phyloP scores from a whole-genome alignment of 2,797 vertebrate species.

The Anguilla obscura region DNA sequence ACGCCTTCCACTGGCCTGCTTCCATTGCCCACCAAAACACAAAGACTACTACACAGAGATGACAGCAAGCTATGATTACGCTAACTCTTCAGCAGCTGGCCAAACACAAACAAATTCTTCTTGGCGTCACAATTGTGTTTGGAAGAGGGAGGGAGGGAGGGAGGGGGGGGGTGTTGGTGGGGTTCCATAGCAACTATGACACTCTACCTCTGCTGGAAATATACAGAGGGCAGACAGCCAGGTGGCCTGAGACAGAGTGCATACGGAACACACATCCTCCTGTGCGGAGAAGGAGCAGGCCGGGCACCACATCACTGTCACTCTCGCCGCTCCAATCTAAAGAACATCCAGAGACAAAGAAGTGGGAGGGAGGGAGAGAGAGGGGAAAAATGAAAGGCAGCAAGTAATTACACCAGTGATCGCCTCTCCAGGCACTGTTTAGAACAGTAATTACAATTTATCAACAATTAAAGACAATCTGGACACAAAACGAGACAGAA shows the following conservation, averaged over 20 bases:
- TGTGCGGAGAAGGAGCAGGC: background rate
- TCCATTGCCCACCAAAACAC: constrained; percentile 37
- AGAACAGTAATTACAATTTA: constrained; percentile 60
- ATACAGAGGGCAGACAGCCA: constrained; percentile 33
- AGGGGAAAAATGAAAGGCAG: constrained; percentile 36
- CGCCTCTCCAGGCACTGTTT: constrained; percentile 38
- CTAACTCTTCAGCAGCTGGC: constrained; percentile 60
- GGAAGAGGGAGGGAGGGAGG: background rate
- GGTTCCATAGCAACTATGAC: constrained; percentile 38
- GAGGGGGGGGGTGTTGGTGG: background rate
- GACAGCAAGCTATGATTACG: constrained; percentile 53
- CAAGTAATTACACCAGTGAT: constrained; percentile 50
- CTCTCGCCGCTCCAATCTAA: constrained; percentile 22
- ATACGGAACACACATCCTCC: constrained; percentile 24
- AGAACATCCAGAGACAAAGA: constrained; percentile 15
- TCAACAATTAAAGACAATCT: constrained; percentile 50
- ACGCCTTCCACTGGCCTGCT: constrained; percentile 32
- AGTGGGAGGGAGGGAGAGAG: constrained; percentile 18
- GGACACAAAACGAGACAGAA: constrained; percentile 43
- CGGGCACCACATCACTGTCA: constrained; percentile 11
- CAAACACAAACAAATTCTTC: constrained; percentile 55
- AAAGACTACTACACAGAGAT: constrained; percentile 49
- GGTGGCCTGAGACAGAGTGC: constrained; percentile 27
- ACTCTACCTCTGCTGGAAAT: constrained; percentile 14
- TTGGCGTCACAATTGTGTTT: constrained; percentile 37